These are phyloP conservation scores for Cheilosia scutellata DNA, from an alignment of 2,888 invertebrate genomes.

Conservation along the genomic window DNA sequence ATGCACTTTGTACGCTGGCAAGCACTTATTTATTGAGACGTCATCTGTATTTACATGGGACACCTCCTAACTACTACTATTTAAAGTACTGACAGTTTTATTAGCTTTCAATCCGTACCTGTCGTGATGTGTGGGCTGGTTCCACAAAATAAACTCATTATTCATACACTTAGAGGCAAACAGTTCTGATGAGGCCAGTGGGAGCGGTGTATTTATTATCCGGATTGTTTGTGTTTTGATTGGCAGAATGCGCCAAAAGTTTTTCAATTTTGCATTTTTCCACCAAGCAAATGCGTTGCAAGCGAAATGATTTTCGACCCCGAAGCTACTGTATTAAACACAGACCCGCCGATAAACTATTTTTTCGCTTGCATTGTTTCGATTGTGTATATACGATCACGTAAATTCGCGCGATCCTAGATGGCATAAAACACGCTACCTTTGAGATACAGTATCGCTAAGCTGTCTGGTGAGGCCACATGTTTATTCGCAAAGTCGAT, in stretches of 20 bases:
- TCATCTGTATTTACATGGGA: conserved; percentile 39
- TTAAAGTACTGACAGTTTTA: conserved; percentile 65
- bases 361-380: conserved; percentile 50
- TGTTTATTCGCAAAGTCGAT: conserved; percentile 31
- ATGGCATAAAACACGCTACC: conserved; percentile 48
- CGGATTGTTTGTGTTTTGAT: conserved; percentile 68
- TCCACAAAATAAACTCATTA: conserved; percentile 35
- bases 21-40: conserved; percentile 31
- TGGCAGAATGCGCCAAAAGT: conserved; percentile 43
- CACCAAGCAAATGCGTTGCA: conserved; percentile 39
- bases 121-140: conserved; percentile 59
- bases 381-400: background rate
- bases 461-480: conserved; percentile 21
- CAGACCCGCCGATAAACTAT: conserved; percentile 24
- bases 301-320: conserved; percentile 41
- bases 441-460: conserved; percentile 34
- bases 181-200: conserved; percentile 9
- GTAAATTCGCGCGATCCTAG: conserved; percentile 5
- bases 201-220: conserved; percentile 41
- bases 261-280: conserved; percentile 10
- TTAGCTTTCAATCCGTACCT: conserved; percentile 57
- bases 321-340: conserved; percentile 28
- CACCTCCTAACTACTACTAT: conserved; percentile 48
- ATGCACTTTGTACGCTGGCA: conserved; percentile 3
- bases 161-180: conserved; percentile 12